These are phyloP conservation scores for Physocephala rufipes DNA, from an alignment of 2,888 invertebrate genomes.

Conservation along the genomic window DNA sequence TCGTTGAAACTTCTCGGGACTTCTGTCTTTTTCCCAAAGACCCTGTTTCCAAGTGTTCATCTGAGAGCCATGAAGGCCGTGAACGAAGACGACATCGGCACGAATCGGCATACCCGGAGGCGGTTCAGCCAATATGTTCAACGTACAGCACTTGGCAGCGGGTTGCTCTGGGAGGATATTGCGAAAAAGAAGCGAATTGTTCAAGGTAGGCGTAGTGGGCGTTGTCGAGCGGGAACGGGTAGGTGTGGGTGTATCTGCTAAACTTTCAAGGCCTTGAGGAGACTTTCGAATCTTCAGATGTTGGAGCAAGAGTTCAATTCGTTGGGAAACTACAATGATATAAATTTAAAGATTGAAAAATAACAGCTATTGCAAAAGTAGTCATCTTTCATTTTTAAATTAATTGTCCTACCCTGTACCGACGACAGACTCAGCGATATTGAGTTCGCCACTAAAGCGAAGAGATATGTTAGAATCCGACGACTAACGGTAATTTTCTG, in stretches of 20 bases:
- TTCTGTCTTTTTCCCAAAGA: slow-evolving; percentile 69
- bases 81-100: slow-evolving; percentile 83
- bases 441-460: slow-evolving; percentile 64
- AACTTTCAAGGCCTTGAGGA: slow-evolving; percentile 57
- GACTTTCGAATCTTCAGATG: slow-evolving; percentile 61
- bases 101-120: slow-evolving; percentile 60
- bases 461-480: slow-evolving; percentile 59
- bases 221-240: slow-evolving; percentile 18
- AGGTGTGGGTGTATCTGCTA: slow-evolving; percentile 54
- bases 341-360: background rate
- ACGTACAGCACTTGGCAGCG: slow-evolving; percentile 58
- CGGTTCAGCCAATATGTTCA: slow-evolving; percentile 62
- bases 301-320: slow-evolving; percentile 62
- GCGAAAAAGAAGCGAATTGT: slow-evolving; percentile 45
- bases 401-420: slow-evolving; percentile 60
- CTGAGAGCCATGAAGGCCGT: slow-evolving; percentile 75
- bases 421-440: slow-evolving; percentile 64
- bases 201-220: slow-evolving; percentile 31
- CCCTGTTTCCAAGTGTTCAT: slow-evolving; percentile 87
- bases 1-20: slow-evolving; percentile 62
- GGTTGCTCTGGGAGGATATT: slow-evolving; percentile 47
- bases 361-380: background rate
- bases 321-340: slow-evolving; percentile 56
- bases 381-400: background rate
- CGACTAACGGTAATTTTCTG: slow-evolving; percentile 59